phyloP scores from a whole-genome alignment of 2,797 vertebrate genomes.

The Basileuterus tristriatus region DNA sequence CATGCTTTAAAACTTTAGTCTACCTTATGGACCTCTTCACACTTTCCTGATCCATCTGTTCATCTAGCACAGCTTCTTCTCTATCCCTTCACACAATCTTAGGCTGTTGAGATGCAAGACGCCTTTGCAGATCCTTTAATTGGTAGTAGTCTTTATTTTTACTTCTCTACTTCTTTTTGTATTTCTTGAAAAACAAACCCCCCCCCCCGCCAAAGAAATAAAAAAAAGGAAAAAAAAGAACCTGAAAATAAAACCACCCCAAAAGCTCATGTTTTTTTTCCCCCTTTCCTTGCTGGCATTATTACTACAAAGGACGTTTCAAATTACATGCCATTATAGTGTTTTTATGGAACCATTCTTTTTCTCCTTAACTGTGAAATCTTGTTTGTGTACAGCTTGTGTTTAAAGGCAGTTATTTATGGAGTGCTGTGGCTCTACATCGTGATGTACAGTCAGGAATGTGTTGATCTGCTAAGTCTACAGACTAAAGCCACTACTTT shows the following conservation, averaged over 20 bases:
- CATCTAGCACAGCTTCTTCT: conserved; percentile 56
- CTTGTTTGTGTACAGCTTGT: conserved; percentile 51
- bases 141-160: conserved; percentile 50
- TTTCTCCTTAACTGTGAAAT: conserved; percentile 26
- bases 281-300: neutral
- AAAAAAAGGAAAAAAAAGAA: fast-evolving
- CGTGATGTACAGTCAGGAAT: neutral
- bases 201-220: fast-evolving
- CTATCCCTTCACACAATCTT: conserved; percentile 46
- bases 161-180: neutral
- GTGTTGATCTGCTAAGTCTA: neutral
- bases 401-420: conserved; percentile 46
- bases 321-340: neutral
- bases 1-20: conserved; percentile 28
- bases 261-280: neutral
- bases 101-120: conserved; percentile 57
- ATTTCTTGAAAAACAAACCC: neutral
- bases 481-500: neutral
- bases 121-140: conserved; percentile 63
- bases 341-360: conserved; percentile 28
- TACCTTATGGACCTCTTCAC: conserved; percentile 64
- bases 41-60: conserved; percentile 61
- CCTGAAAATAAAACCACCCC: neutral
- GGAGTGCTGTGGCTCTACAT: neutral
- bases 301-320: neutral